These are phyloP conservation scores for Autographa gamma DNA, from an alignment of 2,888 invertebrate genomes.

Conservation along the genomic window DNA sequence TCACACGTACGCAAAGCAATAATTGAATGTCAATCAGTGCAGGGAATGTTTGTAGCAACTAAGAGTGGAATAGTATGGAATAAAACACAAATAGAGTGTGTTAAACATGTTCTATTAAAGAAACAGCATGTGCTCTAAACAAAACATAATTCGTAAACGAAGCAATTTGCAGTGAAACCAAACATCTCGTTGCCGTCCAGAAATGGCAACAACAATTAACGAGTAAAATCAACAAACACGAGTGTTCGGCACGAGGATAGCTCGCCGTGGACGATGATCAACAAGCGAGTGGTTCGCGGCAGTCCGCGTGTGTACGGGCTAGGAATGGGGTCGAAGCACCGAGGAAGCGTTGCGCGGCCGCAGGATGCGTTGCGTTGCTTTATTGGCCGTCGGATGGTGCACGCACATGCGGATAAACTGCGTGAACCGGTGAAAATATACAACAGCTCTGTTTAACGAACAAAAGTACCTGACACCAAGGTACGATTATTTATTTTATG, in stretches of 20 bases:
- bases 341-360: slow-evolving; percentile 57
- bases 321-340: slow-evolving; percentile 55
- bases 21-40: slow-evolving; percentile 54
- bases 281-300: slow-evolving; percentile 20
- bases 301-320: slow-evolving; percentile 9
- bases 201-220: slow-evolving; percentile 33
- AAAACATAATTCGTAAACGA: slow-evolving; percentile 14
- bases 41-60: slow-evolving; percentile 20
- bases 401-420: slow-evolving; percentile 32
- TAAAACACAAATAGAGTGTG: slow-evolving; percentile 8
- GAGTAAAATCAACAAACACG: slow-evolving; percentile 29
- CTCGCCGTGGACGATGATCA: slow-evolving; percentile 22
- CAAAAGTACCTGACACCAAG: slow-evolving; percentile 8
- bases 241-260: slow-evolving; percentile 18
- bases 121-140: slow-evolving; percentile 29
- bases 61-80: slow-evolving; percentile 9
- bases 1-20: slow-evolving; percentile 36
- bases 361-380: slow-evolving; percentile 55
- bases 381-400: slow-evolving; percentile 50
- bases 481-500: too few relatives aligned
- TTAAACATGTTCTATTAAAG: slow-evolving; percentile 6
- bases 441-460: slow-evolving; percentile 14
- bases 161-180: slow-evolving; percentile 22
- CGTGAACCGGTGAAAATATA: slow-evolving; percentile 21
- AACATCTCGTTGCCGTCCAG: slow-evolving; percentile 16